Evolutionary conservation across 2,113 vertebrate species (phyloP), one percentile per base, ranked within the genome.

Genomic region (Chaenocephalus aceratus): DNA sequence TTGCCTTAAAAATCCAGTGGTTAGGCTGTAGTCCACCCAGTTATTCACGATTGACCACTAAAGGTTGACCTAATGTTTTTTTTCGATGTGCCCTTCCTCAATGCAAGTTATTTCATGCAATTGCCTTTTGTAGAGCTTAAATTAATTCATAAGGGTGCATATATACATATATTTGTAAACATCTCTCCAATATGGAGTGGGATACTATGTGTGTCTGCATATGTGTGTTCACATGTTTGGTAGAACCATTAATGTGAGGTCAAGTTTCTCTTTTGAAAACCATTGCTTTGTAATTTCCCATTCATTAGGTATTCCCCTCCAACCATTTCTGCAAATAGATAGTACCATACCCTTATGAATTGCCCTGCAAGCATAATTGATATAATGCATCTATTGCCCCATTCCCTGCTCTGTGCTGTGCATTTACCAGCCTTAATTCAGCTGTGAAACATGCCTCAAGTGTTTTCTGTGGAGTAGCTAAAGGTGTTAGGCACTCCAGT

Each of bases 391-490:
- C 56, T 79, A 80, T 78, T 80, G 61, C 34, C 83, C 44, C 56
- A 36, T 53, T 78, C 57, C 80, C 77, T 63, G 44, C 65, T 82
- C 72, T 82, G 75, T 71, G 62, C 73, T 80, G 57, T 69, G 72
- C 75, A 77, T 90, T 80, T 86, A 82, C 4, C 23, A 53, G 69
- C 77, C 48, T 74, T 86, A 80, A 88, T 79, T 80, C 83, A 79
- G 49, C 80, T 66, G 69, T 77, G 66, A 86, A 91, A 77, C 78
- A 84, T 78, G 77, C 75, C 83, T 83, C 56, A 72, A 82, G 59
- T 69, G 41, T 57, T 77, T 58, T 62, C 58, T 84, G 72, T 80
- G 30, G 75, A 82, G 53, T 64, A 85, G 62, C 78, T 91, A 53
- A 68, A 74, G 82, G 59, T 80, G 52, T 60, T 69, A 73, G 36